Conservation (phyloP, 2,797 vertebrate genomes). For the Sternotherus odoratus region DNA sequence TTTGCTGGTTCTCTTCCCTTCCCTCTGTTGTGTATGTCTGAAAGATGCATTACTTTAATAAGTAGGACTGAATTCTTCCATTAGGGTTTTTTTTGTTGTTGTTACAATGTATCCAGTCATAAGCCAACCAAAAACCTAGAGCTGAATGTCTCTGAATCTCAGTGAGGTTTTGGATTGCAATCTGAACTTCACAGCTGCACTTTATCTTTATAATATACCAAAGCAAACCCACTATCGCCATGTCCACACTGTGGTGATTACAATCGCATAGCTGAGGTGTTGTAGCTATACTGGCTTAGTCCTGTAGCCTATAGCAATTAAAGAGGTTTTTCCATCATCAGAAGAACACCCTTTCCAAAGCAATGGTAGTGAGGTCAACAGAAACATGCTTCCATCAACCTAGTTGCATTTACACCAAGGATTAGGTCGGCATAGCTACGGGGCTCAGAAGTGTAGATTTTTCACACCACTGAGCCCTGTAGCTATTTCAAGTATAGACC, state of each 20-base stretch:
- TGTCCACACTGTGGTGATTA: background rate
- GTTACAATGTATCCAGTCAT: background rate
- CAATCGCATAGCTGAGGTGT: background rate
- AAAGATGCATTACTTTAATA: background rate
- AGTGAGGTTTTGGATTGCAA: background rate
- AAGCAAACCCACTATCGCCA: background rate
- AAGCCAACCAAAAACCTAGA: background rate
- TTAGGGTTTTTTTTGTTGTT: background rate
- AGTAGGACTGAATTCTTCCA: background rate
- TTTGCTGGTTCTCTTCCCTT: background rate
- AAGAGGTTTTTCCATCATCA: background rate
- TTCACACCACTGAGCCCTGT: background rate
- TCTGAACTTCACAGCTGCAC: background rate
- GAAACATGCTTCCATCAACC: background rate
- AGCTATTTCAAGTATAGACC: background rate
- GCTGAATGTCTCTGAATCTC: background rate
- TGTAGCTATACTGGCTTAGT: background rate
- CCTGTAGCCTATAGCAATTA: background rate
- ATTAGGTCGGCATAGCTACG: background rate
- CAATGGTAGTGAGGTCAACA: background rate
- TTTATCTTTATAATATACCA: background rate
- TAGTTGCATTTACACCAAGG: background rate
- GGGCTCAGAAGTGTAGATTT: background rate
- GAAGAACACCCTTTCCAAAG: background rate
- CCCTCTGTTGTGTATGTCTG: fast-evolving